These are phyloP conservation scores for Yponomeuta malinellus DNA, from an alignment of 2,888 invertebrate species.

Conservation along the genomic window DNA sequence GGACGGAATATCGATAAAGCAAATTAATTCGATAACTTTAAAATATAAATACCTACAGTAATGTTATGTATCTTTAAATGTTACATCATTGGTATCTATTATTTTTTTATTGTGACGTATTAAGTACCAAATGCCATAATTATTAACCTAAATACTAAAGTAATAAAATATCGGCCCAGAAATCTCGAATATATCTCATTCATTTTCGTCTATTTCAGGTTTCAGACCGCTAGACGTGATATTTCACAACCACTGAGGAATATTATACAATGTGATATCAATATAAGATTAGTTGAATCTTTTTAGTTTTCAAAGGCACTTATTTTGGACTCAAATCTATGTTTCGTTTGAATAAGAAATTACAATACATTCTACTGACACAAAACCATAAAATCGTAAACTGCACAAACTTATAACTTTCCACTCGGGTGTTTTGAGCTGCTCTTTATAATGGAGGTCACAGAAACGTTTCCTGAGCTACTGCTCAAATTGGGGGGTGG, in stretches of 20 bases:
- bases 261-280: no score
- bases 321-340: no score
- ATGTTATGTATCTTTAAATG: neutral
- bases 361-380: neutral
- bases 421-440: slow-evolving; percentile 75
- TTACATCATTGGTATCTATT: neutral
- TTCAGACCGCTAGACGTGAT: neutral
- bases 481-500: slow-evolving; percentile 55
- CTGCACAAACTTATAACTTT: slow-evolving; percentile 33
- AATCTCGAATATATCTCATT: neutral
- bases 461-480: slow-evolving; percentile 69
- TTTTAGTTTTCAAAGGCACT: no score
- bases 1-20: neutral
- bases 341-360: no score
- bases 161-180: neutral
- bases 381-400: neutral
- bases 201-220: neutral
- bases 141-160: neutral
- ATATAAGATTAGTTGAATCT: no score
- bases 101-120: neutral
- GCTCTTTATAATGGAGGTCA: slow-evolving; percentile 78
- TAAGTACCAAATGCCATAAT: neutral
- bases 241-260: neutral
- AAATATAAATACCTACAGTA: neutral
- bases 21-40: neutral